Evolutionary conservation across 1,140 invertebrate species (phyloP).

Genomic region (Heliconius eleuchia): DNA sequence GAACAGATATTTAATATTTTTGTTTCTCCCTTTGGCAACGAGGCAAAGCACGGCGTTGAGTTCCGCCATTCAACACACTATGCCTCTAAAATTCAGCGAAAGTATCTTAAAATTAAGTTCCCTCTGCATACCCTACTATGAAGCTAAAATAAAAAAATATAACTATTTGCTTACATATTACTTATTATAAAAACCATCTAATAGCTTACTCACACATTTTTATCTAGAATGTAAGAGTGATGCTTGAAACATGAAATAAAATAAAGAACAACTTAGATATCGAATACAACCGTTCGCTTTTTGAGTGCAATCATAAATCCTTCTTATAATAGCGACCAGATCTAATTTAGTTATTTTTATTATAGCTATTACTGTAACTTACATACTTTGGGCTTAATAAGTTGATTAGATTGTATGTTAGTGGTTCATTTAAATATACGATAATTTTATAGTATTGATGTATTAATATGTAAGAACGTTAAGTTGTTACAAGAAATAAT

Average conservation of each 20-base stretch:
- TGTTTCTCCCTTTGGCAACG: too few species aligned
- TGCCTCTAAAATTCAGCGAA: too few species aligned
- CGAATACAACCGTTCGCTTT: slow-evolving; percentile 54
- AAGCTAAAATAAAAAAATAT: background rate
- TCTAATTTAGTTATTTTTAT: slow-evolving; percentile 16
- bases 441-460: background rate
- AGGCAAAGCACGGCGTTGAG: too few species aligned
- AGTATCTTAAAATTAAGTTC: too few species aligned
- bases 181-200: slow-evolving; percentile 37
- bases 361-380: background rate
- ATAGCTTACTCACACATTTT: slow-evolving; percentile 54
- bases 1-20: too few species aligned
- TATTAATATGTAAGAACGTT: too few species aligned
- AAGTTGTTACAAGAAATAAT: too few species aligned
- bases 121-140: too few species aligned
- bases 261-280: slow-evolving; percentile 41
- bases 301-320: slow-evolving; percentile 59
- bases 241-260: slow-evolving; percentile 47
- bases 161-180: slow-evolving; percentile 23
- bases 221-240: slow-evolving; percentile 60
- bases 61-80: too few species aligned
- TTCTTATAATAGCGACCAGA: slow-evolving; percentile 33
- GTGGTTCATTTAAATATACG: slow-evolving; percentile 1
- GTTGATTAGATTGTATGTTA: background rate
- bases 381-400: background rate